Percentiles rank a stretch among this genome's conserved stretches.
These are phyloP conservation scores for Sylvicapra grimmia DNA, from an alignment of 2,113 vertebrate genomes.

Conservation along the genomic window DNA sequence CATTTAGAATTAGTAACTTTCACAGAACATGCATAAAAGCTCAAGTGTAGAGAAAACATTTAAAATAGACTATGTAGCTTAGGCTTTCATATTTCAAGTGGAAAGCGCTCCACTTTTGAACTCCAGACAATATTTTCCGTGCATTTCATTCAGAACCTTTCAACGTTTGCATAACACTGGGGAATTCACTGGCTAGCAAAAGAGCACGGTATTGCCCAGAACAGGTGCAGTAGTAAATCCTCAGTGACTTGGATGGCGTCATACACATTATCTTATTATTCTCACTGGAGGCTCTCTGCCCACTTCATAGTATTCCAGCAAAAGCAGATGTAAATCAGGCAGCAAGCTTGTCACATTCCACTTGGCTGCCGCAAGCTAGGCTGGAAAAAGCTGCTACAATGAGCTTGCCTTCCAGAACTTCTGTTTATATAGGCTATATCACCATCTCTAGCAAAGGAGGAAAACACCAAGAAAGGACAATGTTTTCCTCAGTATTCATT, in stretches of 20 bases:
- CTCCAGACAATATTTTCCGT: neutral
- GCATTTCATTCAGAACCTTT: constrained; percentile 31
- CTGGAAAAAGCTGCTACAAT: constrained; percentile 54
- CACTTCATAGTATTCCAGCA: constrained; percentile 23
- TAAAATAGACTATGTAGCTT: neutral
- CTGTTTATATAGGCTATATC: constrained; percentile 59
- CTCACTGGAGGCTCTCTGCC: constrained; percentile 24
- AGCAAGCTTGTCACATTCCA: constrained; percentile 37
- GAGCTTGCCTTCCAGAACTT: constrained; percentile 67
- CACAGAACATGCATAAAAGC: neutral
- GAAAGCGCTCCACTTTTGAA: neutral
- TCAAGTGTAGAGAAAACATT: neutral
- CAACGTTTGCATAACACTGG: constrained; percentile 28
- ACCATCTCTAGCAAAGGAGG: constrained; percentile 43
- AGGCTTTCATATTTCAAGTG: neutral
- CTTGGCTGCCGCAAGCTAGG: constrained; percentile 38
- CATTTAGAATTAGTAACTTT: neutral
- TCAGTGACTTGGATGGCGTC: neutral
- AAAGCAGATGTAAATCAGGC: constrained; percentile 64
- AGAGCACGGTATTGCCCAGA: constrained; percentile 8
- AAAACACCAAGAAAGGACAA: constrained; percentile 67
- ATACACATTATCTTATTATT: constrained; percentile 34
- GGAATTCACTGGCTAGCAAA: constrained; percentile 38
- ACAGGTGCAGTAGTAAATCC: constrained; percentile 29
- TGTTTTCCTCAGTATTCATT: constrained; percentile 65